Conservation (phyloP, 2,113 vertebrate genomes). For the Alligator mississippiensis region DNA sequence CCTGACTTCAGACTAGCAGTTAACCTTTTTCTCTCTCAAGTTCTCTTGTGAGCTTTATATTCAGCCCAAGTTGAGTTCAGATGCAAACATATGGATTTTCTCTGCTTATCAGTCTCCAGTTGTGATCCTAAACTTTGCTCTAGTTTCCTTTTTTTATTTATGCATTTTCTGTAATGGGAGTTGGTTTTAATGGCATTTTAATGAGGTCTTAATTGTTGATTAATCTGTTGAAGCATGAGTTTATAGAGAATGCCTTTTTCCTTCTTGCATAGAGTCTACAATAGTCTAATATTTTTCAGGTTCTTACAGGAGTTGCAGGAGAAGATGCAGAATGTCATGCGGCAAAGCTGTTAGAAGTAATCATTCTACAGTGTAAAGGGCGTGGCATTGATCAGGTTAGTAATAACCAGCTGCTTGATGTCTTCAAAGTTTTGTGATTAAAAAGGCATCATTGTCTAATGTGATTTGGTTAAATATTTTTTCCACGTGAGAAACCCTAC, state of each 20-base stretch:
- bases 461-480: neutral
- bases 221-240: neutral
- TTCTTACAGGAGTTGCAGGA: constrained; percentile 96
- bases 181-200: neutral
- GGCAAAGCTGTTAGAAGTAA: constrained; percentile 95
- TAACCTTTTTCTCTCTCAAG: too few relatives aligned
- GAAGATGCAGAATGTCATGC: constrained; percentile 98
- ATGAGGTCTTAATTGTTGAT: neutral
- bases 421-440: neutral
- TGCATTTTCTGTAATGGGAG: neutral
- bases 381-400: constrained; percentile 97
- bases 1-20: too few relatives aligned
- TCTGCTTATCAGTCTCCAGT: neutral
- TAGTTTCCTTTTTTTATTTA: neutral
- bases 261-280: neutral
- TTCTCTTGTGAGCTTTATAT: too few relatives aligned
- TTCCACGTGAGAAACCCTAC: neutral
- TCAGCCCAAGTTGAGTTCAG: neutral
- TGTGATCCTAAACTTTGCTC: neutral
- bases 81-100: neutral
- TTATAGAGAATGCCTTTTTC: neutral
- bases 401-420: neutral
- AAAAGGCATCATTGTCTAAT: neutral
- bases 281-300: constrained; percentile 75
- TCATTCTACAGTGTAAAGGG: constrained; percentile 98